Evolutionary conservation across 2,888 invertebrate species (phyloP), one percentile per base, ranked within the genome.

Genomic region (Amphimallon solstitiale): DNA sequence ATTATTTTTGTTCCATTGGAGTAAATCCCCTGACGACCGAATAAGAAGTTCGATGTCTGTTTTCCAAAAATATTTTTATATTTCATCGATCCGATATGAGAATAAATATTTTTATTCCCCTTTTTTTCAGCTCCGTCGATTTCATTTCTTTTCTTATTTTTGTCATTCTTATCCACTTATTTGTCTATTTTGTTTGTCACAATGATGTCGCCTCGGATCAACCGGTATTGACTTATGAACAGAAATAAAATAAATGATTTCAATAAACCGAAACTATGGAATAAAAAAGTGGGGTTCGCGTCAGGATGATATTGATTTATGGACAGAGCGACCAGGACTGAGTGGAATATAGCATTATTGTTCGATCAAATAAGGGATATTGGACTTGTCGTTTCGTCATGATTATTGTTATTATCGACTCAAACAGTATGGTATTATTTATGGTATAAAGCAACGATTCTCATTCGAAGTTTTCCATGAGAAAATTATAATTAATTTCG

Each of bases 211-310:
- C 56, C 19, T 17, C 29, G 43, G 38, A 45, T 45, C 43, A 21
- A 29, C 15, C 56, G 34, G 43, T 59, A 59, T 59, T 59, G 56
- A 59, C 56, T 59, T 59, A 59, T 43, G 43, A 43, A 5, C 43
- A 43, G 38, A 59, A 59, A 59, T 59, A 59, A 59, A 59, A 59
- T 59, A 59, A 59, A 59, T 59, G 56, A 59, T 59, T 59, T 59
- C 56, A 59, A 59, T 59, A 59, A 59, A 29, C 17, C 56, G 43
- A 59, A 43, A 29, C 56, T 59, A 43, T 43, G 15, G 56, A 43
- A 59, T 43, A 43, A 59, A 59, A 59, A 59, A 45, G 23, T 29
- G 12, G 56, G 45, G 19, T 45, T 43, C 56, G 56, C 43, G 56
- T 59, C 43, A 43, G 10, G 43, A 43, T 43, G 43, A 59, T 59